Conservation (phyloP, 2,113 vertebrate species). For the Zosterops lateralis region DNA sequence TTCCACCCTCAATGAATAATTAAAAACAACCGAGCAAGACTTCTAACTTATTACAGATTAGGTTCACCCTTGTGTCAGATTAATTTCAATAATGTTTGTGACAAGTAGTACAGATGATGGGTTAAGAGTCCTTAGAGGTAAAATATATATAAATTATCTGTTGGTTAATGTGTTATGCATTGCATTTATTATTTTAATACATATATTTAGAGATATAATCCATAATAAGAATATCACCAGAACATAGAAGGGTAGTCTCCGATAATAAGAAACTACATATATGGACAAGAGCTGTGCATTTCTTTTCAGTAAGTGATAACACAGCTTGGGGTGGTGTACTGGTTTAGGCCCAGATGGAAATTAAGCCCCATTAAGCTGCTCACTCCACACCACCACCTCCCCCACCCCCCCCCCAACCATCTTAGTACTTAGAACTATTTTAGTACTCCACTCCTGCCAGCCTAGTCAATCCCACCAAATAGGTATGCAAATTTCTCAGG, state of each 20-base stretch:
- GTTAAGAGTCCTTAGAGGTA: neutral
- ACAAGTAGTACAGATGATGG: neutral
- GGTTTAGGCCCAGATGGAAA: neutral
- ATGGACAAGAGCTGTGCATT: neutral
- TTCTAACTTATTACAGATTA: neutral
- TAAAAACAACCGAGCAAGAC: neutral
- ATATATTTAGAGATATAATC: neutral
- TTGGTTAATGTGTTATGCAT: neutral
- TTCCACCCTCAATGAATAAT: neutral
- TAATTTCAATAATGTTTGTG: neutral
- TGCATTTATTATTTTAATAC: neutral
- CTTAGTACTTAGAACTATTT: neutral
- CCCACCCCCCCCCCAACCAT: accelerated
- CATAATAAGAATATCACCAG: neutral
- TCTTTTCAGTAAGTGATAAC: neutral
- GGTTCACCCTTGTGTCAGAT: neutral
- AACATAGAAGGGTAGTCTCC: neutral
- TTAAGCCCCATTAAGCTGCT: neutral
- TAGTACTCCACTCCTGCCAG: neutral
- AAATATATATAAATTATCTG: neutral
- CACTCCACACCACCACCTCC: too few relatives aligned
- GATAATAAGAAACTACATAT: neutral
- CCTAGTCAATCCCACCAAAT: neutral
- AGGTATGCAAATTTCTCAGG: neutral
- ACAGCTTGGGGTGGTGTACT: neutral